Evolutionary conservation across 2,113 vertebrate species (phyloP).

Genomic region (Pandion haliaetus): DNA sequence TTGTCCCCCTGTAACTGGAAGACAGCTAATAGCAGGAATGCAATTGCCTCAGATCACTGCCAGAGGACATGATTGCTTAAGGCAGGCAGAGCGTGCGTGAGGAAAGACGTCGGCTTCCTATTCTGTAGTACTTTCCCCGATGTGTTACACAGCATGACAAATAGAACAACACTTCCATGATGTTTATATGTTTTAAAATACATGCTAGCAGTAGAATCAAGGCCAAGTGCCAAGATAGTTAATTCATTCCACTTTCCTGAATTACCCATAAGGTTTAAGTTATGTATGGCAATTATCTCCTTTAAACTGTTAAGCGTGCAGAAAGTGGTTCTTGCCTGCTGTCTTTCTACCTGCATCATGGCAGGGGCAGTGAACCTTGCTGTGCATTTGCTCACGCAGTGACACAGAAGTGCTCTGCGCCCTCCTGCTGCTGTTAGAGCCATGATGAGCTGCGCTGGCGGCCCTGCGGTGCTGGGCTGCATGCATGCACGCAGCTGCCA

Average conservation of each 20-base stretch:
- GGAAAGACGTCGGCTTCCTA: neutral
- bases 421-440: neutral
- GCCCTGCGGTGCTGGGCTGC: fast-evolving
- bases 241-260: conserved; percentile 59
- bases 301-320: neutral
- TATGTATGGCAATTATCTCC: conserved; percentile 11
- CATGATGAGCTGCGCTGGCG: fast-evolving
- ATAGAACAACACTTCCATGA: conserved; percentile 27
- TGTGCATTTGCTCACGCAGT: fast-evolving
- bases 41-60: neutral
- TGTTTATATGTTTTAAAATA: conserved; percentile 40
- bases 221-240: conserved; percentile 40
- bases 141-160: neutral
- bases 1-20: neutral
- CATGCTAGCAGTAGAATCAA: conserved; percentile 20
- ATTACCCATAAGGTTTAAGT: conserved; percentile 38
- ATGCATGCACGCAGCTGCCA: neutral
- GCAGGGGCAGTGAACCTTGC: neutral
- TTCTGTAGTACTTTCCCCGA: neutral
- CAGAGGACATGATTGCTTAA: neutral
- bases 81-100: neutral
- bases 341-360: neutral
- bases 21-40: neutral
- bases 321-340: neutral
- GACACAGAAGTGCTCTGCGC: neutral